These are phyloP conservation scores for Anthopleura xanthogrammica DNA, from an alignment of 92 coral and sea anemone species.

Conservation along the genomic window DNA sequence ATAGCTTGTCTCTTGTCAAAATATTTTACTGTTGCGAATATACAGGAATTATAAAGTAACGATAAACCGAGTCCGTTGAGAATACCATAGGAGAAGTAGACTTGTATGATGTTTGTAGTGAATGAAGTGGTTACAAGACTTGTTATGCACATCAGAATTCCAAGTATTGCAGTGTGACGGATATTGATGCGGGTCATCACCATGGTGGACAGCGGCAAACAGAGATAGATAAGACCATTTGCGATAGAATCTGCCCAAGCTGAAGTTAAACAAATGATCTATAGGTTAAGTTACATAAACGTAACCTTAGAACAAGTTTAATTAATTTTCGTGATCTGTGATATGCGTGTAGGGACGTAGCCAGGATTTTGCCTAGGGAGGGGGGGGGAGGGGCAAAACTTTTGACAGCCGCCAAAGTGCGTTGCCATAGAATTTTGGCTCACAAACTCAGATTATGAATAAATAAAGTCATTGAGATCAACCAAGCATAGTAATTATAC, in stretches of 20 bases:
- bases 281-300: no score
- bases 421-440: no score
- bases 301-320: background rate
- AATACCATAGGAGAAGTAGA: conserved; percentile 19
- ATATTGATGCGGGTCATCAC: conserved; percentile 1
- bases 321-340: no score
- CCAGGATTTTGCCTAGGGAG: no score
- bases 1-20: conserved; percentile 8
- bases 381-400: no score
- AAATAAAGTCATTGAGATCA: no score
- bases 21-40: background rate
- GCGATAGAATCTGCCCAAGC: conserved; percentile 22
- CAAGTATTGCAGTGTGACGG: conserved; percentile 13
- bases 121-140: conserved; percentile 14
- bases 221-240: conserved; percentile 1
- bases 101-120: background rate
- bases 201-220: conserved; percentile 11
- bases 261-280: background rate
- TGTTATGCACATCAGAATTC: background rate
- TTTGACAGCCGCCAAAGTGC: no score
- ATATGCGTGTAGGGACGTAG: no score
- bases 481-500: no score
- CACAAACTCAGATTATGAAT: no score
- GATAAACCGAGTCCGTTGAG: conserved; percentile 18
- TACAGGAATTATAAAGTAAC: background rate